A percentile compares a stretch with the other conserved stretches of the same genome.
phyloP scores from a whole-genome alignment of 2,888 invertebrate species.

The Parnassius orleans region DNA sequence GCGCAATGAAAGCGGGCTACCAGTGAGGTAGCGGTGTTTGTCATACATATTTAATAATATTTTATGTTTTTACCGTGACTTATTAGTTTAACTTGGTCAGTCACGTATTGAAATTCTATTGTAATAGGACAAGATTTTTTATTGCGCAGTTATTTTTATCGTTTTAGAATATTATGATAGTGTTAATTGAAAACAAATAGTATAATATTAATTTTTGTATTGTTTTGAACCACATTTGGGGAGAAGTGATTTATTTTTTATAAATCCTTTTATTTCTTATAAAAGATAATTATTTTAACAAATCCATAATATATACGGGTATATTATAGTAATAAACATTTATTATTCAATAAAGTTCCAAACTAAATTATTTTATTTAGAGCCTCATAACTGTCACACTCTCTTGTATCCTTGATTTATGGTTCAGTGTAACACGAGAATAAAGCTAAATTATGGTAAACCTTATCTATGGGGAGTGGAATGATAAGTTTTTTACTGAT shows the following conservation, averaged over 20 bases:
- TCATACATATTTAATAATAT: conserved; percentile 48
- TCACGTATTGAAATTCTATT: conserved; percentile 21
- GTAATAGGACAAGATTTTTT: neutral
- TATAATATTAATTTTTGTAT: too few species aligned
- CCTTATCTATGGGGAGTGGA: conserved; percentile 36
- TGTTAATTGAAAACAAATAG: too few species aligned
- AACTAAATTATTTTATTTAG: conserved; percentile 1
- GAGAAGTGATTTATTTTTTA: too few species aligned
- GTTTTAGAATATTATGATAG: too few species aligned
- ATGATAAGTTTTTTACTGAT: conserved; percentile 42
- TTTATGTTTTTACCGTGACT: conserved; percentile 45
- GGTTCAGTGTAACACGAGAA: neutral
- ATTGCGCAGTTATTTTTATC: neutral
- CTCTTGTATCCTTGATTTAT: conserved; percentile 18
- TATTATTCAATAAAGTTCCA: too few species aligned
- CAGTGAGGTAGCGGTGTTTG: conserved; percentile 44
- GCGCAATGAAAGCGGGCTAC: conserved; percentile 57
- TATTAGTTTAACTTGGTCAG: conserved; percentile 41
- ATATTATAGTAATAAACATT: too few species aligned
- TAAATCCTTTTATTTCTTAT: too few species aligned
- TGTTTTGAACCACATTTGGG: too few species aligned
- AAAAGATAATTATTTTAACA: too few species aligned
- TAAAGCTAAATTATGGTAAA: conserved; percentile 10
- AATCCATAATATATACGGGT: too few species aligned
- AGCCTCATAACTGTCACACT: neutral